These are phyloP conservation scores for Agonopterix heracliana DNA, from an alignment of 2,888 invertebrate genomes.

Conservation along the genomic window DNA sequence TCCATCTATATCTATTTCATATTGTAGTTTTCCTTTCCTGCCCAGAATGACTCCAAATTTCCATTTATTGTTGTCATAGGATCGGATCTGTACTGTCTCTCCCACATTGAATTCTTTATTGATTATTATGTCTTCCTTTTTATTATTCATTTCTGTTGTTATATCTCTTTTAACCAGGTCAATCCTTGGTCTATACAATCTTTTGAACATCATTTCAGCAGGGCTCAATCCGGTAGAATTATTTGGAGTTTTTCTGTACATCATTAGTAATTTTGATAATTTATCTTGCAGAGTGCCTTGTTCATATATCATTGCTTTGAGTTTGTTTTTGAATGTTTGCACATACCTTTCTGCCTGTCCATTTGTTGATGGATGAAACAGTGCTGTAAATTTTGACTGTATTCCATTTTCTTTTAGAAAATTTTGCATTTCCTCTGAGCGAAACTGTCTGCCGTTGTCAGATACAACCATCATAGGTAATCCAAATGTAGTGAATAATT, in stretches of 20 bases:
- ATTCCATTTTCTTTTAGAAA: constrained; percentile 5
- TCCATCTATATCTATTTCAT: background rate
- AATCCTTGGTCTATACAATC: constrained; percentile 9
- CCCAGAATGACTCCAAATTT: background rate
- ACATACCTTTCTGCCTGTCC: constrained; percentile 13
- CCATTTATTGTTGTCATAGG: background rate
- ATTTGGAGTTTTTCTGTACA: constrained; percentile 9
- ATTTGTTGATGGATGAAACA: constrained; percentile 14
- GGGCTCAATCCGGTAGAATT: constrained; percentile 13
- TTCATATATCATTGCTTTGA: constrained; percentile 4
- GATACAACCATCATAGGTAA: background rate
- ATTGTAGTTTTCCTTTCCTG: too few species aligned
- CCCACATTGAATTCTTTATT: background rate
- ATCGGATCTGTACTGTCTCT: background rate
- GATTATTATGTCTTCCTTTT: background rate
- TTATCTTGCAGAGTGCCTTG: background rate
- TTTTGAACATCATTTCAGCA: constrained; percentile 12
- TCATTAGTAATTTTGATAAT: background rate
- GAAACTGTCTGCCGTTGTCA: background rate
- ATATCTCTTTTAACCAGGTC: constrained; percentile 1
- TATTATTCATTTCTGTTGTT: background rate
- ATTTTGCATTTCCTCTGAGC: constrained; percentile 2
- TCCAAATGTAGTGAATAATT: background rate
- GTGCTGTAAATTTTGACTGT: constrained; percentile 7
- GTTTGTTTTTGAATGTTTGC: constrained; percentile 11